Evolutionary conservation across 2,888 invertebrate genomes (phyloP).

Genomic region (Corbicula japonica): DNA sequence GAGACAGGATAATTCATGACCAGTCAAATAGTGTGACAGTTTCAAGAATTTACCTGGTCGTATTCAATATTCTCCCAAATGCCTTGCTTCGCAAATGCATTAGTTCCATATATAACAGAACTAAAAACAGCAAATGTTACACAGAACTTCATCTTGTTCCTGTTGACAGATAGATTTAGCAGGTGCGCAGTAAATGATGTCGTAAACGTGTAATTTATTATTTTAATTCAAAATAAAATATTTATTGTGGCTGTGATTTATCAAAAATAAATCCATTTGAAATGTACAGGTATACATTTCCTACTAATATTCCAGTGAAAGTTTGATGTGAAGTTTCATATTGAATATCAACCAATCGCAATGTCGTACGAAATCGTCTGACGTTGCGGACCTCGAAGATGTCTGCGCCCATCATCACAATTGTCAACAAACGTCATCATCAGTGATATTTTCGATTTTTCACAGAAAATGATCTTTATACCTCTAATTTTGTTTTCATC

Average conservation of each 20-base stretch:
- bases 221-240: background rate
- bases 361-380: too few relatives aligned
- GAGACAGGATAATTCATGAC: too few relatives aligned
- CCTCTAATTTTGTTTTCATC: background rate
- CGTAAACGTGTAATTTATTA: constrained; percentile 51
- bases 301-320: too few relatives aligned
- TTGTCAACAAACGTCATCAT: too few relatives aligned
- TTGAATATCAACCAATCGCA: background rate
- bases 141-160: constrained; percentile 7
- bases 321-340: too few relatives aligned
- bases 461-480: background rate
- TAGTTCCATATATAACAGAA: background rate
- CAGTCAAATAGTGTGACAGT: too few relatives aligned
- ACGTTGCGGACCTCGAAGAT: constrained; percentile 45
- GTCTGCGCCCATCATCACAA: constrained; percentile 59
- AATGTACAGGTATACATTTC: too few relatives aligned
- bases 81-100: constrained; percentile 43
- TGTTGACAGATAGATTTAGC: constrained; percentile 44
- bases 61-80: constrained; percentile 40
- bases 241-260: background rate
- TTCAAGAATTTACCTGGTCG: constrained; percentile 27
- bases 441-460: background rate
- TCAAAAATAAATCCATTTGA: background rate
- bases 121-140: background rate
- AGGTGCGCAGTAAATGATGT: too few relatives aligned